phyloP scores from a whole-genome alignment of 2,888 invertebrate species.

The Mythimna loreyi region DNA sequence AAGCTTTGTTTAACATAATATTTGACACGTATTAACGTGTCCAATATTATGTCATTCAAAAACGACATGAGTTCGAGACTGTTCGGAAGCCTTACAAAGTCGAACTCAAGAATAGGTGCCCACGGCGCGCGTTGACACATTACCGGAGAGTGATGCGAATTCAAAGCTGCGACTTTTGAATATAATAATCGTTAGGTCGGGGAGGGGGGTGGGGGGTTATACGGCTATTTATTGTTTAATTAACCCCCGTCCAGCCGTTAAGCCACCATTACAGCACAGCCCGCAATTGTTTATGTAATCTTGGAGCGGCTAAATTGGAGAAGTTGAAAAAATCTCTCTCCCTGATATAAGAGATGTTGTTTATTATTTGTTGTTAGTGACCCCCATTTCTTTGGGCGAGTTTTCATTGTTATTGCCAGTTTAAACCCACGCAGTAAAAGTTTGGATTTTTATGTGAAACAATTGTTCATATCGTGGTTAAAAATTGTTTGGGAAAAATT shows the following conservation, averaged over 20 bases:
- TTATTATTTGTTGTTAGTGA: conserved; percentile 57
- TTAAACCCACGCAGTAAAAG: conserved; percentile 29
- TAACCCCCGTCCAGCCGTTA: conserved; percentile 81
- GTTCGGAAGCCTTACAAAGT: conserved; percentile 36
- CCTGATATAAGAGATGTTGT: conserved; percentile 66
- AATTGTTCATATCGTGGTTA: conserved; percentile 10
- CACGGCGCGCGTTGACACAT: conserved; percentile 84
- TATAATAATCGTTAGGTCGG: conserved; percentile 85
- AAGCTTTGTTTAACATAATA: neutral
- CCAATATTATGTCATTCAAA: conserved; percentile 25
- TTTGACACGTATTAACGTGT: neutral
- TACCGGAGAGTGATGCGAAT: conserved; percentile 89
- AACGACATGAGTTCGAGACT: conserved; percentile 9
- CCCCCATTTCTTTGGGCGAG: conserved; percentile 47
- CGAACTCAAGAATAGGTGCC: conserved; percentile 58
- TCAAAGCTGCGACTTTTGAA: conserved; percentile 87
- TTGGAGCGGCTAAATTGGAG: conserved; percentile 77
- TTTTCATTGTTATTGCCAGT: conserved; percentile 40
- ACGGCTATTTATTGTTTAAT: conserved; percentile 89
- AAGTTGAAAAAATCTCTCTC: conserved; percentile 75
- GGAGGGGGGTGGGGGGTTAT: conserved; percentile 43
- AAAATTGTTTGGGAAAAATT: neutral
- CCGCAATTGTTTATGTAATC: conserved; percentile 84
- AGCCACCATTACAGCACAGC: conserved; percentile 73
- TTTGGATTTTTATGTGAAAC: conserved; percentile 6